Evolutionary conservation across 2,113 vertebrate genomes (phyloP).

Genomic region (Kobus ellipsiprymnus): DNA sequence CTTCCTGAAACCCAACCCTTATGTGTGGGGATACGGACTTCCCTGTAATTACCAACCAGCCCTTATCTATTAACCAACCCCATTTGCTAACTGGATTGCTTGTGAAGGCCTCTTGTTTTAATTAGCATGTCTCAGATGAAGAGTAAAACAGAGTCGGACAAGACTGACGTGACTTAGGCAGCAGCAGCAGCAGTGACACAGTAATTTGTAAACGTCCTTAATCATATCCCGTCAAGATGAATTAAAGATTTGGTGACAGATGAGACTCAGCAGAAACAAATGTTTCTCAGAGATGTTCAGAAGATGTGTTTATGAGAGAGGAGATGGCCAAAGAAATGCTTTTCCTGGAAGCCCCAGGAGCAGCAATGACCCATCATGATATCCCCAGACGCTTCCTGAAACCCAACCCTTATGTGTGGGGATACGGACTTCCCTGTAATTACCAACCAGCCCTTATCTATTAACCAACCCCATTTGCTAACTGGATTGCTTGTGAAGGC

Average conservation of each 20-base stretch:
- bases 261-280: background rate
- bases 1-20: background rate
- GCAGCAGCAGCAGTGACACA: background rate
- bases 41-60: slow-evolving; percentile 68
- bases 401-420: slow-evolving; percentile 28
- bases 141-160: too few species aligned
- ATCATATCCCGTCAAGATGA: background rate
- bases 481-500: slow-evolving; percentile 78
- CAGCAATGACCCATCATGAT: background rate
- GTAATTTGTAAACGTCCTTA: background rate
- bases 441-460: slow-evolving; percentile 70
- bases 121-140: slow-evolving; percentile 79
- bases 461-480: slow-evolving; percentile 78
- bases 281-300: background rate
- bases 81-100: slow-evolving; percentile 76
- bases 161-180: too few species aligned
- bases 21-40: slow-evolving; percentile 50
- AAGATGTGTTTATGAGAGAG: background rate
- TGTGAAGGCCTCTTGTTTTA: slow-evolving; percentile 82
- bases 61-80: slow-evolving; percentile 79
- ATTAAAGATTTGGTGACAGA: background rate
- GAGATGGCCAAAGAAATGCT: background rate
- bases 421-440: slow-evolving; percentile 69
- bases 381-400: background rate
- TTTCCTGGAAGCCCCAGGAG: background rate